phyloP scores from a whole-genome alignment of 2,888 invertebrate genomes.

The Endotricha flammealis region DNA sequence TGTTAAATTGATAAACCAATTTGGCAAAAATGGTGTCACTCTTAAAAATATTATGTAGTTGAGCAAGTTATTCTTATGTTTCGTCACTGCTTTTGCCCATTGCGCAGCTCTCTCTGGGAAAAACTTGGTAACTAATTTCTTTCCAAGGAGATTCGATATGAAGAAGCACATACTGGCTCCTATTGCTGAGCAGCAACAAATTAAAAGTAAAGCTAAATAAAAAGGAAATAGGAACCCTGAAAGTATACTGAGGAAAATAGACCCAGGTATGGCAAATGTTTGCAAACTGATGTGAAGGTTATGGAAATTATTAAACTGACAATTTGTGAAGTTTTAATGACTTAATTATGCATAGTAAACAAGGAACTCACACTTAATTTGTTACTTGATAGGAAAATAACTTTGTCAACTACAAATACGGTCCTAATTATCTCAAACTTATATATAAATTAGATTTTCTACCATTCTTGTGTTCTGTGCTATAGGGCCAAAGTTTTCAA shows the following conservation, averaged over 20 bases:
- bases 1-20: constrained; percentile 99
- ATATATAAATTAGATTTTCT: too few species aligned
- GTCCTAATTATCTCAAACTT: too few species aligned
- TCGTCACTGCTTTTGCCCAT: constrained; percentile 91
- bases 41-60: constrained; percentile 98
- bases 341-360: too few species aligned
- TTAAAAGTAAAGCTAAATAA: constrained; percentile 90
- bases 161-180: constrained; percentile 98
- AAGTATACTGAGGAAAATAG: constrained; percentile 96
- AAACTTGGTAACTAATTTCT: constrained; percentile 89
- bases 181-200: constrained; percentile 95
- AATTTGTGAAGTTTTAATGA: too few species aligned
- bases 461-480: too few species aligned
- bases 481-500: too few species aligned
- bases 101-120: constrained; percentile 91
- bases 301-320: constrained; percentile 49
- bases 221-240: constrained; percentile 98
- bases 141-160: constrained; percentile 93
- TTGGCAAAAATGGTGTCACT: constrained; percentile 98
- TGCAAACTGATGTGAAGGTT: constrained; percentile 85
- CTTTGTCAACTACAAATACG: too few species aligned
- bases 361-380: too few species aligned
- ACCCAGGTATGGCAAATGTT: constrained; percentile 99
- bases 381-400: too few species aligned
- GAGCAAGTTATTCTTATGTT: constrained; percentile 92